Evolutionary conservation across 2,888 invertebrate genomes (phyloP), one percentile per base, ranked within the genome.

Genomic region (Trissolcus brochymenae): DNA sequence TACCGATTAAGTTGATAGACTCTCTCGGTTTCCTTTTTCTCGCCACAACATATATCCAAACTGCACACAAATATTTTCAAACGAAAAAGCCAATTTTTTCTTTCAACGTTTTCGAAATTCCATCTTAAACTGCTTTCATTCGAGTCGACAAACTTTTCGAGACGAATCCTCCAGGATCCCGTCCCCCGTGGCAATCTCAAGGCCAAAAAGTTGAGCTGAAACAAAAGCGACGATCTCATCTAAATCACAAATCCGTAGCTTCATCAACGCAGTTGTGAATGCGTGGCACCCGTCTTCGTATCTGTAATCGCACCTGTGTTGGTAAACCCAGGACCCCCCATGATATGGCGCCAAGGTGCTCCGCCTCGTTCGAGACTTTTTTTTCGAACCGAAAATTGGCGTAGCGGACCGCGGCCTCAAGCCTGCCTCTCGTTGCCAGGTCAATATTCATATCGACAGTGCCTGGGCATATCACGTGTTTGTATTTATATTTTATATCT

Each of bases 341-440:
- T 88, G 88, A 88, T 84, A 88, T 87, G 89, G 89, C 89, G 89
- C 88, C 89, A 88, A 83, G 81, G 84, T 87, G 87, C 89, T 86
- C 88, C 89, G 88, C 88, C 88, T 84, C 83, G 80, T 75, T 65
- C 76, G 78, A 79, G 80, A 74, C 78, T 57, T 68, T 49, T 62
- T 61, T 61, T 66, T 61, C 55, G 55, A 74, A 56, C 74, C 57
- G 51, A 29, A 35, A 35, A 35, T 35, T 35, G 57, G 59, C 68
- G 74, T 70, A 54, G 70, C 50, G 40, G 43, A 59, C 55, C 75
- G 56, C 68, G 70, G 65, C 65, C 70, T 70, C 65, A 21, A 65
- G 57, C 62, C 40, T 54, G 72, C 64, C 19, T 19, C 77, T 72
- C 64, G 64, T 62, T 60, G 29, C 21, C 60, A 55, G 46, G 50